Conservation (phyloP, 2,113 vertebrate genomes). For the Lepus europaeus region DNA sequence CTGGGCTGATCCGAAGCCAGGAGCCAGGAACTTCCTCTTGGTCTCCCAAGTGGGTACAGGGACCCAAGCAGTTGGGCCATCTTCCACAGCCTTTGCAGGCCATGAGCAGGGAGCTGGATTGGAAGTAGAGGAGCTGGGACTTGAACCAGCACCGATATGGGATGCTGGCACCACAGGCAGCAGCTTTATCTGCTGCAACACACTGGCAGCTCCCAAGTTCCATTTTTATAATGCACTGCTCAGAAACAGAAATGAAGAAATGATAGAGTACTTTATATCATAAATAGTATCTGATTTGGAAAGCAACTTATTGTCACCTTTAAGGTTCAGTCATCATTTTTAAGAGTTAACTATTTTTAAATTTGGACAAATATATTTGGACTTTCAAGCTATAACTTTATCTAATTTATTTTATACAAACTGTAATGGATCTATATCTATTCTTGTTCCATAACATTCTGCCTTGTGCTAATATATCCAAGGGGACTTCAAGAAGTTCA, state of each 20-base stretch:
- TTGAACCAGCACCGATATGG: too few species aligned
- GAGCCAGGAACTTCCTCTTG: too few species aligned
- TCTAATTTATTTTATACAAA: constrained; percentile 10
- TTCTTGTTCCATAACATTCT: not conserved
- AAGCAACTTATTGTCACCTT: not conserved
- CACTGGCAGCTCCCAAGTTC: too few species aligned
- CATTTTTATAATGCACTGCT: not conserved
- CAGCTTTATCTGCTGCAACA: too few species aligned
- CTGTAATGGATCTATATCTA: rapidly evolving
- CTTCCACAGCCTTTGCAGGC: too few species aligned
- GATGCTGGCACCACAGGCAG: too few species aligned
- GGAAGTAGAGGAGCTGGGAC: too few species aligned
- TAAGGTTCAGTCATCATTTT: not conserved
- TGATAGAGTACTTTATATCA: not conserved
- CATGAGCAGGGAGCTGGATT: too few species aligned
- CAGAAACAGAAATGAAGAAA: not conserved
- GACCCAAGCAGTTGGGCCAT: too few species aligned
- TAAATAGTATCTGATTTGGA: not conserved
- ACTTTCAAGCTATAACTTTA: constrained; percentile 1
- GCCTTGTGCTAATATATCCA: not conserved
- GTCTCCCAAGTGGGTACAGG: too few species aligned
- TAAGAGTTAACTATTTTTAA: not conserved
- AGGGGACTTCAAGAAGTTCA: too few species aligned
- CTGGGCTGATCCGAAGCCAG: too few species aligned
- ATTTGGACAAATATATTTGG: not conserved